Conservation (phyloP, 2,797 vertebrate species). For the Masticophis lateralis region DNA sequence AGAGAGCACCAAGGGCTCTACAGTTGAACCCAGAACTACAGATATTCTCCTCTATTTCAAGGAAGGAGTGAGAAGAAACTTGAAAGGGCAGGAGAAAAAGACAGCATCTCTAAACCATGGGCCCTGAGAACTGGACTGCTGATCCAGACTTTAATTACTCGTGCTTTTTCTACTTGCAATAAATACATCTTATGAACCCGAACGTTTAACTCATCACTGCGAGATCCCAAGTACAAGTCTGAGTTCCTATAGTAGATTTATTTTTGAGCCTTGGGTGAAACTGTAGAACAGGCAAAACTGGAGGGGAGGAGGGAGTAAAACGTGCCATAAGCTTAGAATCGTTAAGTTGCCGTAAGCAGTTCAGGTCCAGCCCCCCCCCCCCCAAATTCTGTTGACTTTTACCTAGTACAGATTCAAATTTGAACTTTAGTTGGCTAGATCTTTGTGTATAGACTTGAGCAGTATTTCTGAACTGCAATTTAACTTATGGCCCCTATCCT, state of each 20-base stretch:
- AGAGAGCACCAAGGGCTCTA: background rate
- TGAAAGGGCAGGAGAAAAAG: background rate
- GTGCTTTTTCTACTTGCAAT: background rate
- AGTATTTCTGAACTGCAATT: too few species aligned
- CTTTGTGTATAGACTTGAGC: too few species aligned
- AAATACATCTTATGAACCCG: background rate
- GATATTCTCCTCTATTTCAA: background rate
- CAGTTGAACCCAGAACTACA: background rate
- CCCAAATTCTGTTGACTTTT: too few species aligned
- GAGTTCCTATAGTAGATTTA: background rate
- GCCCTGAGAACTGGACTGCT: background rate
- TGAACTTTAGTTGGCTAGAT: too few species aligned
- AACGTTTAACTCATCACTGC: background rate
- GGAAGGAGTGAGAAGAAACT: background rate
- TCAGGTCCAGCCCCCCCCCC: too few species aligned
- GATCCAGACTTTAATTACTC: background rate
- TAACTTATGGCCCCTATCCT: background rate
- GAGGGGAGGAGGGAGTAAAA: too few species aligned
- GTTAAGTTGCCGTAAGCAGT: too few species aligned
- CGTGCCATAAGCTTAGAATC: too few species aligned
- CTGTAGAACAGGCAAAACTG: too few species aligned
- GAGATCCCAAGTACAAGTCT: background rate
- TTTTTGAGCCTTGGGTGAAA: background rate
- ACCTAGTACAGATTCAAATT: too few species aligned
- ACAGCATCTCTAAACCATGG: background rate